Evolutionary conservation across 1,140 invertebrate genomes (phyloP).

Genomic region (Cotesia chilonis): DNA sequence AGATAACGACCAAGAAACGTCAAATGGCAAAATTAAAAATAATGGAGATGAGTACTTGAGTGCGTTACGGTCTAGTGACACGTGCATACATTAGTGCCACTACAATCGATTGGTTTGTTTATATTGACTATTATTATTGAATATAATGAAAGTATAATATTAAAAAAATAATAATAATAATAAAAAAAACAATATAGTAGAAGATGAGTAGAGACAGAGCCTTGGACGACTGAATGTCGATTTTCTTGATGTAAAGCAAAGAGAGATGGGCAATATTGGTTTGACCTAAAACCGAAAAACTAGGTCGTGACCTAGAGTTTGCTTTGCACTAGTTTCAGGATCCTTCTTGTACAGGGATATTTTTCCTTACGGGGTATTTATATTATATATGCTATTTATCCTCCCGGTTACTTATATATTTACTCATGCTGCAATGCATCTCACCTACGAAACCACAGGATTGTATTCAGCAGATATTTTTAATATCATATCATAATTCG

Average conservation of each 20-base stretch:
- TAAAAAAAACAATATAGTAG: background rate
- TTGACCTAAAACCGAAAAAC: constrained; percentile 42
- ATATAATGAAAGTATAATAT: constrained; percentile 7
- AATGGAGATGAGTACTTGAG: no score
- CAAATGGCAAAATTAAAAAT: no score
- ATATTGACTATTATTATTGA: no score
- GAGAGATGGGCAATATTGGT: constrained; percentile 35
- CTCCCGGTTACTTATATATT: background rate
- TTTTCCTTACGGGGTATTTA: background rate
- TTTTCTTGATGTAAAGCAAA: constrained; percentile 8
- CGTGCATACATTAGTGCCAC: no score
- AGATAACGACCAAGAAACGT: no score
- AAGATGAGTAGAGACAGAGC: background rate
- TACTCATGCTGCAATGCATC: background rate
- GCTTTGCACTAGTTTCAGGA: constrained; percentile 2
- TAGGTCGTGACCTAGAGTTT: constrained; percentile 50
- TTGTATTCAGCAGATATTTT: constrained; percentile 12
- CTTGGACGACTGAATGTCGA: background rate
- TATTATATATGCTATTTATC: background rate
- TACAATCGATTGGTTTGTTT: no score
- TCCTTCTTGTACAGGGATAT: background rate
- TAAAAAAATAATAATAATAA: background rate
- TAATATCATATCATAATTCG: background rate
- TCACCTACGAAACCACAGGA: no score
- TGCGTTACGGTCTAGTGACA: no score